These are phyloP conservation scores for Bryconaethiops microstoma DNA, from an alignment of 2,797 vertebrate species.

Conservation along the genomic window DNA sequence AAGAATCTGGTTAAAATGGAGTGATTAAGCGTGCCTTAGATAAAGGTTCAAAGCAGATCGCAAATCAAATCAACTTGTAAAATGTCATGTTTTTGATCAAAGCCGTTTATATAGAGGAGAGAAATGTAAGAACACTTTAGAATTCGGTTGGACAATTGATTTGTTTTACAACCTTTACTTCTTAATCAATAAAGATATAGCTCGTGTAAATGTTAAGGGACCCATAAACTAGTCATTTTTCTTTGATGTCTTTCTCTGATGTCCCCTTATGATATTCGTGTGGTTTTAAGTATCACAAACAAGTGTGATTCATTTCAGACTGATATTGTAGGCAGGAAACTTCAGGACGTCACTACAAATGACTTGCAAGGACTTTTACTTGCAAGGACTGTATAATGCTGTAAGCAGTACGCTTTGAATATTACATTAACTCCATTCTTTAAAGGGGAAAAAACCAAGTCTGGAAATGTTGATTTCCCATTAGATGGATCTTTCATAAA, in stretches of 20 bases:
- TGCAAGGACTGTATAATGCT: too few species aligned
- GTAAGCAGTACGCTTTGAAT: too few species aligned
- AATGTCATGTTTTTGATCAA: neutral
- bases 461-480: too few species aligned
- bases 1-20: neutral
- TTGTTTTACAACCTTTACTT: neutral
- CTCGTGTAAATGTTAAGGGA: neutral
- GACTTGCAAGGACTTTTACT: too few species aligned
- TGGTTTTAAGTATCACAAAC: neutral
- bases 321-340: too few species aligned
- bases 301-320: neutral
- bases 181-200: neutral
- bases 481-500: too few species aligned
- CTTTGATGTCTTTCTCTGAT: too few species aligned
- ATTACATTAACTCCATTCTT: too few species aligned
- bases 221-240: neutral
- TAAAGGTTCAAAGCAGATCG: neutral
- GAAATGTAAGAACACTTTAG: neutral
- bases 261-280: too few species aligned
- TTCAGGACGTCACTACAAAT: too few species aligned
- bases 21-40: neutral
- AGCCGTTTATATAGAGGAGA: neutral
- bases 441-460: too few species aligned
- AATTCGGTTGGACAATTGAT: neutral
- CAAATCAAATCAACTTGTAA: neutral